Conservation (phyloP, 2,797 vertebrate species). For the Manis pentadactyla region DNA sequence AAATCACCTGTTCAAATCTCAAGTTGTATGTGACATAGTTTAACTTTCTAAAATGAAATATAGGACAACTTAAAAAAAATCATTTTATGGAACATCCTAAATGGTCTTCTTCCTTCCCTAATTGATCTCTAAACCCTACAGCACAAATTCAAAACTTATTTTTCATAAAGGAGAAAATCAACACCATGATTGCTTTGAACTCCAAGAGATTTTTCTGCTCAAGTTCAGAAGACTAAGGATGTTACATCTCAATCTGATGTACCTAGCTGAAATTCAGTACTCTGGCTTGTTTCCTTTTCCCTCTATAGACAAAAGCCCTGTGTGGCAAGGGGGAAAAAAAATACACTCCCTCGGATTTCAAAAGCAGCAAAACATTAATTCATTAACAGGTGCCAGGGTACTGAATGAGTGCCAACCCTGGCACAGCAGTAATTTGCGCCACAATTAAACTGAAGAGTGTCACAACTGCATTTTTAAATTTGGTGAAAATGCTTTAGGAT, state of each 20-base stretch:
- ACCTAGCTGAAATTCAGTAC: constrained; percentile 31
- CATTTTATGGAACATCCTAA: not conserved
- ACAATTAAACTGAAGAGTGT: not conserved
- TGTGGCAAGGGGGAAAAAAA: constrained; percentile 55
- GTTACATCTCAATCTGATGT: constrained; percentile 24
- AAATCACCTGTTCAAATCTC: constrained; percentile 53
- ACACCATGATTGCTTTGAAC: not conserved
- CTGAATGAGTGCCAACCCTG: not conserved
- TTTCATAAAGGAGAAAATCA: constrained; percentile 52
- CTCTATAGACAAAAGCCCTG: constrained; percentile 38
- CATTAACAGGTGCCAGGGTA: not conserved
- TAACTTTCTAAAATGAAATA: constrained; percentile 54
- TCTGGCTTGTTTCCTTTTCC: not conserved
- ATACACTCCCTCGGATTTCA: constrained; percentile 10
- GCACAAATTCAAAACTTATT: constrained; percentile 21
- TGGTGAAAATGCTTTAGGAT: constrained; percentile 49
- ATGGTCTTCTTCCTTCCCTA: not conserved
- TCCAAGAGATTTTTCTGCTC: constrained; percentile 25
- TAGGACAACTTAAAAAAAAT: constrained; percentile 47
- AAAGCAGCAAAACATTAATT: not conserved
- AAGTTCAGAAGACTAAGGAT: constrained; percentile 47
- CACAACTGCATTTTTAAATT: constrained; percentile 31
- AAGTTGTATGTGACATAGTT: constrained; percentile 42
- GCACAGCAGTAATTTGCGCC: not conserved
- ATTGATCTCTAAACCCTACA: not conserved